Evolutionary conservation across 2,888 invertebrate species (phyloP).

Genomic region (Epicampocera succincta): DNA sequence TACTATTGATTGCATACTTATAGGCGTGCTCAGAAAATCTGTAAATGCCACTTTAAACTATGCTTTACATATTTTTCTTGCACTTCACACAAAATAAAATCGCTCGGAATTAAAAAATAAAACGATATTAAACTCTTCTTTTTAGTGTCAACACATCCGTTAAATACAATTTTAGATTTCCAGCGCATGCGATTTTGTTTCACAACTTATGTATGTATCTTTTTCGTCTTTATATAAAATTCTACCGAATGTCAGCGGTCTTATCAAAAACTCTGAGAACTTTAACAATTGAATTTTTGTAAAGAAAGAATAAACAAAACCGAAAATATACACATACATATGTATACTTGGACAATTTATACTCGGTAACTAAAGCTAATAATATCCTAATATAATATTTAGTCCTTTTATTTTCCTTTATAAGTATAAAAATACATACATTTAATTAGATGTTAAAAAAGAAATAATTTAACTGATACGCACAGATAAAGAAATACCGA

Average conservation of each 20-base stretch:
- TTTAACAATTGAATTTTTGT: constrained; percentile 2
- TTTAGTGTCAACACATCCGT: too few species aligned
- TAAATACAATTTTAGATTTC: too few species aligned
- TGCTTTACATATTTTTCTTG: too few species aligned
- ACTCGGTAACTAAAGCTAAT: constrained; percentile 14
- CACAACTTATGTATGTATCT: background rate
- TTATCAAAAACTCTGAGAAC: constrained; percentile 12
- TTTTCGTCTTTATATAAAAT: background rate
- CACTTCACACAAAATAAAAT: too few species aligned
- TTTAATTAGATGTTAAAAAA: constrained; percentile 63
- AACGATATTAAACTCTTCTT: too few species aligned
- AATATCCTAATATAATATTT: constrained; percentile 23
- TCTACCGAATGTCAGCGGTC: constrained; percentile 3
- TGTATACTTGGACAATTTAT: too few species aligned
- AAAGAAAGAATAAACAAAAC: constrained; percentile 8
- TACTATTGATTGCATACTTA: background rate
- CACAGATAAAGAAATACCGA: constrained; percentile 48
- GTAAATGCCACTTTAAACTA: too few species aligned
- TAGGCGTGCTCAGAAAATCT: background rate
- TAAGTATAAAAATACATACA: constrained; percentile 9
- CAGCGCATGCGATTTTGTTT: too few species aligned
- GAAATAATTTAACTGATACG: constrained; percentile 63
- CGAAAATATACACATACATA: constrained; percentile 6
- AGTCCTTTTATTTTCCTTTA: constrained; percentile 55
- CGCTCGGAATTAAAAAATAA: too few species aligned